Conservation (phyloP, 2,797 vertebrate species). For the Sus cebifrons region DNA sequence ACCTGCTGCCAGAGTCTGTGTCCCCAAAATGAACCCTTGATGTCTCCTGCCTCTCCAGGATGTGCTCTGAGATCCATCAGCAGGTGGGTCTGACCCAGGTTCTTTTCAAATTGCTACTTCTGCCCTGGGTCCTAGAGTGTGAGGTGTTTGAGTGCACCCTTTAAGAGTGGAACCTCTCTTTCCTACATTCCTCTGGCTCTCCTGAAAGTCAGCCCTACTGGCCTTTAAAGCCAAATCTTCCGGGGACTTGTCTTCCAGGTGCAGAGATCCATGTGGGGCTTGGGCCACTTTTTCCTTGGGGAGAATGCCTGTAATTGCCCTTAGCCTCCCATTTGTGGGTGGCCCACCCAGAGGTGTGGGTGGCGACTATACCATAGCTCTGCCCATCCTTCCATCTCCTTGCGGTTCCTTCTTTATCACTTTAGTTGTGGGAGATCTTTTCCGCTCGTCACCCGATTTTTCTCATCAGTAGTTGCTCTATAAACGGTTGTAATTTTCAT, state of each 20-base stretch:
- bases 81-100: neutral
- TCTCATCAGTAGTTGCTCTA: neutral
- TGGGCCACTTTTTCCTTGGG: rapidly evolving
- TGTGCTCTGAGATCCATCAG: neutral
- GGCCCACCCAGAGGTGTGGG: neutral
- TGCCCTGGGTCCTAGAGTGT: neutral
- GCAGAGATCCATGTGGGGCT: neutral
- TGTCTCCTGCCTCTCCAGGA: neutral
- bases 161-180: neutral
- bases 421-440: neutral
- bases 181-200: neutral
- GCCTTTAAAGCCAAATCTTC: neutral
- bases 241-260: neutral
- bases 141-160: neutral
- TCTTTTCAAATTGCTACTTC: neutral
- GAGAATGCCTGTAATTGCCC: neutral
- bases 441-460: neutral
- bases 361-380: neutral
- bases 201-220: neutral
- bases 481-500: neutral
- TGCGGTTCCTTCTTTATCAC: neutral
- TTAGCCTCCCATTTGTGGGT: neutral
- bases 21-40: neutral
- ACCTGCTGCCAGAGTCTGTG: neutral
- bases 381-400: neutral